Evolutionary conservation across 2,888 invertebrate species (phyloP).

Genomic region (Lamellibrachia columna): DNA sequence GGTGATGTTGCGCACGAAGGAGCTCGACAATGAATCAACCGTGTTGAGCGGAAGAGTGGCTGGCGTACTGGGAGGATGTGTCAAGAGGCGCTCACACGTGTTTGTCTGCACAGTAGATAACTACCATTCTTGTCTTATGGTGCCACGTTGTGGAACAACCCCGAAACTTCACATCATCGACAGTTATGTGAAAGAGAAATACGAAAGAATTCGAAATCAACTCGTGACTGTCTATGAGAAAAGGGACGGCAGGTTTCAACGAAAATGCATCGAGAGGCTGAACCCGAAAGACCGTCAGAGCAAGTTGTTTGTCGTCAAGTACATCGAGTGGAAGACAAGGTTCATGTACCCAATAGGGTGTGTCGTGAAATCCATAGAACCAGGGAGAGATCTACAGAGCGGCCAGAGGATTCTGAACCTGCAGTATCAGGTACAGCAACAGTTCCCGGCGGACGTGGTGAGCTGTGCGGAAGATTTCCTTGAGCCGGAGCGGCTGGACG

Average conservation of each 20-base stretch:
- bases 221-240: slow-evolving; percentile 14
- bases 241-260: neutral
- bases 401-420: slow-evolving; percentile 23
- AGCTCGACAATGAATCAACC: neutral
- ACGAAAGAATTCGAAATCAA: neutral
- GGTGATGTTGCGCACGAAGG: slow-evolving; percentile 26
- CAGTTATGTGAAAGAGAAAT: neutral
- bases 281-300: neutral
- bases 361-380: slow-evolving; percentile 22
- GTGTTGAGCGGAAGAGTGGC: slow-evolving; percentile 24
- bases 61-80: neutral
- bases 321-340: slow-evolving; percentile 14
- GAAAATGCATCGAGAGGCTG: neutral
- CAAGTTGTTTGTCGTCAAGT: slow-evolving; percentile 27
- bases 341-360: slow-evolving; percentile 26
- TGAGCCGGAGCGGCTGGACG: slow-evolving; percentile 45
- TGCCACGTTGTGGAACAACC: slow-evolving; percentile 17
- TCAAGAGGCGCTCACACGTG: neutral
- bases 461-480: slow-evolving; percentile 35
- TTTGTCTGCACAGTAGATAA: slow-evolving; percentile 29
- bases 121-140: slow-evolving; percentile 10
- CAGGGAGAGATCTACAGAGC: neutral
- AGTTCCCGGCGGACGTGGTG: neutral
- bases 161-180: slow-evolving; percentile 28
- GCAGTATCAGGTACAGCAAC: slow-evolving; percentile 22